Evolutionary conservation across 2,797 vertebrate species (phyloP).

Genomic region (Melanotaenia boesemani): DNA sequence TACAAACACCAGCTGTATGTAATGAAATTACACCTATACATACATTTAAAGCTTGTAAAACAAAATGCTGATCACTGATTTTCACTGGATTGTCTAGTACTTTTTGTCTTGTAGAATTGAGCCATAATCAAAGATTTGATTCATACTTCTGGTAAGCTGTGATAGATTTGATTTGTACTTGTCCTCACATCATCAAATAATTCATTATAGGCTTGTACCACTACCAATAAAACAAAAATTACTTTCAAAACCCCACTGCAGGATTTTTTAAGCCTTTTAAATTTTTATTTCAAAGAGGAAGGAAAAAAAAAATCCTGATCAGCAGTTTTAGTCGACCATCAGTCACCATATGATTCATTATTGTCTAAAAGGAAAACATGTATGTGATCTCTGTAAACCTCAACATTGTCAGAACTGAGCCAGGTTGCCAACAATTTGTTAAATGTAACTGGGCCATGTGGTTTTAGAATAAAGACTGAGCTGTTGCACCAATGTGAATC

Average conservation of each 20-base stretch:
- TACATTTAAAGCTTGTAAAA: too few relatives aligned
- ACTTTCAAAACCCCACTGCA: background rate
- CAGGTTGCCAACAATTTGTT: background rate
- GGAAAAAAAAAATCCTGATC: background rate
- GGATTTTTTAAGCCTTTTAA: background rate
- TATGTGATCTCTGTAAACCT: background rate
- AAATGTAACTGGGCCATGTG: slow-evolving; percentile 10
- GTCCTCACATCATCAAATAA: too few relatives aligned
- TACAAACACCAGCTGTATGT: too few relatives aligned
- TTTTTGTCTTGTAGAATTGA: too few relatives aligned
- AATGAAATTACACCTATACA: too few relatives aligned
- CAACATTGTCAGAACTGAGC: background rate
- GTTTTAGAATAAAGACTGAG: slow-evolving; percentile 37
- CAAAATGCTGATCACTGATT: too few relatives aligned
- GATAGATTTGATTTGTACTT: too few relatives aligned
- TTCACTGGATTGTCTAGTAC: too few relatives aligned
- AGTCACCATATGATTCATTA: background rate
- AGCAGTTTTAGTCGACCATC: background rate
- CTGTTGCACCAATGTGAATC: slow-evolving; percentile 46
- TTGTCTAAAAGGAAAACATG: background rate
- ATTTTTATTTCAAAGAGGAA: background rate
- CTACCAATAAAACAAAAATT: background rate
- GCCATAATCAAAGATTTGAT: too few relatives aligned
- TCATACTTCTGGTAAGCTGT: too few relatives aligned
- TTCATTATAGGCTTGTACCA: background rate